Conservation (phyloP, 2,888 invertebrate species). For the Hirtodrosophila trivittata region DNA sequence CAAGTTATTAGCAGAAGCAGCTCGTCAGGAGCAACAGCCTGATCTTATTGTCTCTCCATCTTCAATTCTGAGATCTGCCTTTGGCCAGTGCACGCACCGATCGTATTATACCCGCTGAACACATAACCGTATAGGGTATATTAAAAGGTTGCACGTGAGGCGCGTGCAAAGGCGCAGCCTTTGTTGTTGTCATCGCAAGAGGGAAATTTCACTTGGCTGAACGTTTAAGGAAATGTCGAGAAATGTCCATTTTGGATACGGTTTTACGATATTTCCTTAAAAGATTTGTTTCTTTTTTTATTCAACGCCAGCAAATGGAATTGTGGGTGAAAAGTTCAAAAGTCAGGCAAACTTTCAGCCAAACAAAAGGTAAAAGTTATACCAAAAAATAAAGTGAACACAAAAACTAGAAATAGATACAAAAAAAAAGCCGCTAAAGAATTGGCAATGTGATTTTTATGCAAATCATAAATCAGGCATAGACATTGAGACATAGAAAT, state of each 20-base stretch:
- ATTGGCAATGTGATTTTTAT: conserved; percentile 70
- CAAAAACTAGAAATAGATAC: conserved; percentile 15
- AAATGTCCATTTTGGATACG: conserved; percentile 77
- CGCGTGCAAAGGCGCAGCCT: conserved; percentile 69
- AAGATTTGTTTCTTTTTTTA: conserved; percentile 31
- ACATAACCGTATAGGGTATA: conserved; percentile 28
- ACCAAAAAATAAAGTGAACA: conserved; percentile 13
- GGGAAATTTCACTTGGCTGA: conserved; percentile 73
- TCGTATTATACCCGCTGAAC: no score
- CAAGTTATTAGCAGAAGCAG: no score
- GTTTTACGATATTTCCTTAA: conserved; percentile 68
- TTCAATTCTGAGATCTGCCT: no score
- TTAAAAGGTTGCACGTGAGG: conserved; percentile 51
- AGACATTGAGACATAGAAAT: conserved; percentile 64
- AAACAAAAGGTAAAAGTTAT: conserved; percentile 77
- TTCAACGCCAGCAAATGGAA: conserved; percentile 64
- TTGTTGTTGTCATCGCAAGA: conserved; percentile 30
- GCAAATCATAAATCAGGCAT: conserved; percentile 78
- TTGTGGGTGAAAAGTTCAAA: conserved; percentile 82
- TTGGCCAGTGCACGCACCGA: neutral
- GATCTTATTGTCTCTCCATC: no score
- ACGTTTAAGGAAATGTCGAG: conserved; percentile 80
- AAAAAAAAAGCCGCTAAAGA: conserved; percentile 57
- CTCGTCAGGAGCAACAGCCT: no score
- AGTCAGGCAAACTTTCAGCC: conserved; percentile 62